Evolutionary conservation across 2,113 vertebrate species (phyloP).

Genomic region (Gobio gobio): DNA sequence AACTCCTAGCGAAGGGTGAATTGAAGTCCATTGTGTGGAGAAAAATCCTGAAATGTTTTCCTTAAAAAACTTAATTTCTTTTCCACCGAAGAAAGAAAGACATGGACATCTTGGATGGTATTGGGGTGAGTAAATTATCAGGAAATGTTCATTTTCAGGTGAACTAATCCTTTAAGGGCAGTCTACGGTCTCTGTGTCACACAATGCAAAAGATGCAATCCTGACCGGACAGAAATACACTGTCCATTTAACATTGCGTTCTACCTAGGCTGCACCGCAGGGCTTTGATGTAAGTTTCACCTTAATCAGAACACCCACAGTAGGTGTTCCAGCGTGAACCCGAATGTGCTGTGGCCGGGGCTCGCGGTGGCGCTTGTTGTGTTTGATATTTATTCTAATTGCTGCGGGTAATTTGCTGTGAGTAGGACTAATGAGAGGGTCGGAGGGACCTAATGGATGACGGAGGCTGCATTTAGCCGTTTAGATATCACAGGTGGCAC

Average conservation of each 20-base stretch:
- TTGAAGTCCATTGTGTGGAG: too few relatives aligned
- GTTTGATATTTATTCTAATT: slow-evolving; percentile 81
- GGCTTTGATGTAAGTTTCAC: slow-evolving; percentile 32
- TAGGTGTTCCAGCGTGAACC: slow-evolving; percentile 30
- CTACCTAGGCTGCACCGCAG: not conserved
- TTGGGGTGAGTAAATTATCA: too few relatives aligned
- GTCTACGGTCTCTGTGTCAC: not conserved
- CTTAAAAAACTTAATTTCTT: too few relatives aligned
- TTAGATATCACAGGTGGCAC: slow-evolving; percentile 74
- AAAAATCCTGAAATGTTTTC: too few relatives aligned
- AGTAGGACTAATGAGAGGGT: slow-evolving; percentile 79
- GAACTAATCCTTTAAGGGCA: not conserved
- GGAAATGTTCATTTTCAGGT: too few relatives aligned
- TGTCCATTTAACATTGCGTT: slow-evolving; percentile 24
- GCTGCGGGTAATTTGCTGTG: slow-evolving; percentile 79
- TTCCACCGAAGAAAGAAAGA: too few relatives aligned
- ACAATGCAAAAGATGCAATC: not conserved
- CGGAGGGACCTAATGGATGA: slow-evolving; percentile 81
- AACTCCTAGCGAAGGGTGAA: too few relatives aligned
- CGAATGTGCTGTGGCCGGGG: slow-evolving; percentile 69
- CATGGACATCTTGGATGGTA: too few relatives aligned
- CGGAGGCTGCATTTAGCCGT: slow-evolving; percentile 77
- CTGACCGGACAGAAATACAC: slow-evolving; percentile 19
- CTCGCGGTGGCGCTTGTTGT: slow-evolving; percentile 64
- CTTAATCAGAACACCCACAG: slow-evolving; percentile 54